These are phyloP conservation scores for Trachymyrmex septentrionalis DNA, from an alignment of 1,140 invertebrate genomes.

Conservation along the genomic window DNA sequence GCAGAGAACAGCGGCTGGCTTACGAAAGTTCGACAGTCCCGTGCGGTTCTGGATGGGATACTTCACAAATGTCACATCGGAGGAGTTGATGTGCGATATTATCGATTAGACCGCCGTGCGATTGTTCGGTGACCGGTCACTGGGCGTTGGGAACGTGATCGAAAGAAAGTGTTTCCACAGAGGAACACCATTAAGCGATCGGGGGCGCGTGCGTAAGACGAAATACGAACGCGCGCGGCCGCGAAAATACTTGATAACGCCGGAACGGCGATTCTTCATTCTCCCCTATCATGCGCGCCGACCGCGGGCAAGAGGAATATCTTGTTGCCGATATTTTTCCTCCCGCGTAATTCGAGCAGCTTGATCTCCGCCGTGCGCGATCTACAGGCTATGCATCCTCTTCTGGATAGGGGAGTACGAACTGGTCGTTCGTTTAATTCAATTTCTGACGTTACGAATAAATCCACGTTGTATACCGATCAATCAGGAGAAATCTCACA, in stretches of 20 bases:
- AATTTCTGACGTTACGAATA: neutral
- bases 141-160: neutral
- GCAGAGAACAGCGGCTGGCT: neutral
- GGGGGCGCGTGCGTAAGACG: slow-evolving; percentile 29
- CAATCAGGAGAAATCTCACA: neutral
- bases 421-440: neutral
- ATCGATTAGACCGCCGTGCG: slow-evolving; percentile 46
- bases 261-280: slow-evolving; percentile 44
- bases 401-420: neutral
- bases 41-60: neutral
- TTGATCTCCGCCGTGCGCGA: slow-evolving; percentile 22
- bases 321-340: slow-evolving; percentile 39
- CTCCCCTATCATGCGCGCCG: slow-evolving; percentile 24
- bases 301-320: slow-evolving; percentile 31
- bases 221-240: slow-evolving; percentile 29
- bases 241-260: slow-evolving; percentile 48
- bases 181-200: slow-evolving; percentile 43
- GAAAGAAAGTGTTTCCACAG: slow-evolving; percentile 20
- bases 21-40: slow-evolving; percentile 7
- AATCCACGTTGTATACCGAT: neutral
- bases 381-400: neutral
- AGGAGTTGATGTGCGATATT: slow-evolving; percentile 18
- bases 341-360: slow-evolving; percentile 37
- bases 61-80: slow-evolving; percentile 14
- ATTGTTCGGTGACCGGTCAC: neutral